These are phyloP conservation scores for Embidobia sp. DNA, from an alignment of 2,888 invertebrate genomes.

Conservation along the genomic window DNA sequence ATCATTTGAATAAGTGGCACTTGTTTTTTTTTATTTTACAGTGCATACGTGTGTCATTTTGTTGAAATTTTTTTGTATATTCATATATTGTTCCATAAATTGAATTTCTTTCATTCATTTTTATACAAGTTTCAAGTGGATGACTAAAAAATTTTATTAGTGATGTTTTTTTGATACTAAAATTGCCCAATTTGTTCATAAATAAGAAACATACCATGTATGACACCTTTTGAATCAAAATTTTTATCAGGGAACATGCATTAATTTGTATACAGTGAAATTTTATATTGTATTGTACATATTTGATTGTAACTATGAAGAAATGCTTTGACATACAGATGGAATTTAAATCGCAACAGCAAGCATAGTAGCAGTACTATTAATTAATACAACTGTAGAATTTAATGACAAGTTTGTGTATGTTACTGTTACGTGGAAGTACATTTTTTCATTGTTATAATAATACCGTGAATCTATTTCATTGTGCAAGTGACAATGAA, in stretches of 20 bases:
- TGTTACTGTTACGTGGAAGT: slow-evolving; percentile 42
- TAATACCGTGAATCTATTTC: slow-evolving; percentile 41
- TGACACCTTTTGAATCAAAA: too few species aligned
- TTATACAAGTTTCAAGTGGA: too few species aligned
- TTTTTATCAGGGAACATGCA: too few species aligned
- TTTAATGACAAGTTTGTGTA: slow-evolving; percentile 29
- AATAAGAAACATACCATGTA: too few species aligned
- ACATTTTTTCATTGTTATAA: slow-evolving; percentile 51
- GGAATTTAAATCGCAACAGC: slow-evolving; percentile 38
- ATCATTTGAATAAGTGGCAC: slow-evolving; percentile 1
- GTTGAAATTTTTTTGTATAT: slow-evolving; percentile 1
- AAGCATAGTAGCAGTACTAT: slow-evolving; percentile 38
- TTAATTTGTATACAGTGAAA: slow-evolving; percentile 17
- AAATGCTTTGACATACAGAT: slow-evolving; percentile 30
- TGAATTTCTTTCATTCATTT: too few species aligned
- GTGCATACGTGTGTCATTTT: too few species aligned
- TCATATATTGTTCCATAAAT: too few species aligned
- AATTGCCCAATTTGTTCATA: too few species aligned
- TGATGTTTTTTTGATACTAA: too few species aligned
- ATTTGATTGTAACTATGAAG: slow-evolving; percentile 46
- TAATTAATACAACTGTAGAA: slow-evolving; percentile 27
- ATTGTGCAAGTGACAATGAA: slow-evolving; percentile 46
- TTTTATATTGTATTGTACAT: slow-evolving; percentile 43
- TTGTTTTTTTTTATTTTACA: not conserved
- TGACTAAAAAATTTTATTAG: too few species aligned